Base-by-base conservation (phyloP, 2,888 invertebrate species). In the Anarsia innoxiella region DNA sequence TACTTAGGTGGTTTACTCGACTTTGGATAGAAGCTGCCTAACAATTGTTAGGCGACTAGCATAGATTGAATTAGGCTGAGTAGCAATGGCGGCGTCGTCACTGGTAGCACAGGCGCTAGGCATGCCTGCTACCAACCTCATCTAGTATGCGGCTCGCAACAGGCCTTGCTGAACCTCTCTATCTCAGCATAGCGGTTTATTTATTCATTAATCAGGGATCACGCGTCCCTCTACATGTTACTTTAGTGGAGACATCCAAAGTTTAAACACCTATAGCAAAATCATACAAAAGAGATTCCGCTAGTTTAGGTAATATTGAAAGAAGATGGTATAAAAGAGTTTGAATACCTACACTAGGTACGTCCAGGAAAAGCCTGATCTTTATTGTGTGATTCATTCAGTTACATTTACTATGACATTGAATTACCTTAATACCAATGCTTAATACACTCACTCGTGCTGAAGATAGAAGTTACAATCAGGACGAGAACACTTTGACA, bases 401-500 rank as follows among this genome's bases (percentile, higher is more conserved):
- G n/a, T n/a, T n/a, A n/a, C n/a, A n/a, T n/a, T n/a, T n/a, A n/a
- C n/a, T n/a, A n/a, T n/a, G n/a, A n/a, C n/a, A n/a, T n/a, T n/a
- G n/a, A n/a, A n/a, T n/a, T n/a, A n/a, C n/a, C n/a, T n/a, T n/a
- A n/a, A n/a, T n/a, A n/a, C n/a, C n/a, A n/a, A n/a, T n/a, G n/a
- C n/a, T n/a, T n/a, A n/a, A n/a, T n/a, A n/a, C n/a, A n/a, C n/a
- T n/a, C n/a, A n/a, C n/a, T n/a, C n/a, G n/a, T n/a, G n/a, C n/a
- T n/a, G n/a, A n/a, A n/a, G n/a, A n/a, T n/a, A n/a, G n/a, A n/a
- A n/a, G n/a, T n/a, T n/a, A n/a, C 79, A 83, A 83, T 80, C 80
- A 79, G 67, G 61, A 70, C 65, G 71, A 67, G 72, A 74, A 74
- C 73, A 76, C 74, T 77, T 72, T 80, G 80, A 79, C 79, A 75